phyloP scores from a whole-genome alignment of 2,888 invertebrate genomes.

The Orchesellides sinensis region DNA sequence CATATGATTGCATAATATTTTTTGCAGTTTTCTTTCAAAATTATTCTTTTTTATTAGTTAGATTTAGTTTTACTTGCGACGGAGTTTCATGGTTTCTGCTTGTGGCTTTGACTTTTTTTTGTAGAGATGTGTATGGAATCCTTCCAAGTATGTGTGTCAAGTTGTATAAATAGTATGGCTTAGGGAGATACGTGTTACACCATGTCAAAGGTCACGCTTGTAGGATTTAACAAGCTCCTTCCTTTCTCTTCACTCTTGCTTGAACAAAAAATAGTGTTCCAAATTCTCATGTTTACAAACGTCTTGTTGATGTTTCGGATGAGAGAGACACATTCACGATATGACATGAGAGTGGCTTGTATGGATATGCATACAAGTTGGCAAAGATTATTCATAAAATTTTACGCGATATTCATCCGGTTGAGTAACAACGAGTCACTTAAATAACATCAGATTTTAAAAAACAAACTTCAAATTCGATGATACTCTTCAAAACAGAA shows the following conservation, averaged over 20 bases:
- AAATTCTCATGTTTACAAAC: no score
- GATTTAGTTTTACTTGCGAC: conserved; percentile 46
- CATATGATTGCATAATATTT: no score
- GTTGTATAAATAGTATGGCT: no score
- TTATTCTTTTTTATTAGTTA: background rate
- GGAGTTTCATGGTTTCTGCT: conserved; percentile 38
- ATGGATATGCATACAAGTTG: no score
- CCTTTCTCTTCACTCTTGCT: no score
- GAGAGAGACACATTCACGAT: no score
- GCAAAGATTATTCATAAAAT: no score
- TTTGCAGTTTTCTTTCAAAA: conserved; percentile 3
- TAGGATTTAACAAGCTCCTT: conserved; percentile 38
- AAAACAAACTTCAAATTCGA: background rate
- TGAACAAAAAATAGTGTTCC: no score
- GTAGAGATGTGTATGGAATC: conserved; percentile 28
- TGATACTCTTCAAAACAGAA: no score
- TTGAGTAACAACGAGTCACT: conserved; percentile 1
- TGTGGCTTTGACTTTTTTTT: no score
- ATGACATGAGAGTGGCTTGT: no score
- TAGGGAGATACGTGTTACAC: conserved; percentile 14
- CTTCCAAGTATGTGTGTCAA: conserved; percentile 37
- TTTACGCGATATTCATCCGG: conserved; percentile 32
- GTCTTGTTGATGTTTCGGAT: no score
- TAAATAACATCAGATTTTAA: background rate
- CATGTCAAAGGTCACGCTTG: conserved; percentile 53